Evolutionary conservation across 53 echinoderm and acorn worm species (phyloP), one percentile per base, ranked within the genome.

Genomic region (Antedon mediterranea): DNA sequence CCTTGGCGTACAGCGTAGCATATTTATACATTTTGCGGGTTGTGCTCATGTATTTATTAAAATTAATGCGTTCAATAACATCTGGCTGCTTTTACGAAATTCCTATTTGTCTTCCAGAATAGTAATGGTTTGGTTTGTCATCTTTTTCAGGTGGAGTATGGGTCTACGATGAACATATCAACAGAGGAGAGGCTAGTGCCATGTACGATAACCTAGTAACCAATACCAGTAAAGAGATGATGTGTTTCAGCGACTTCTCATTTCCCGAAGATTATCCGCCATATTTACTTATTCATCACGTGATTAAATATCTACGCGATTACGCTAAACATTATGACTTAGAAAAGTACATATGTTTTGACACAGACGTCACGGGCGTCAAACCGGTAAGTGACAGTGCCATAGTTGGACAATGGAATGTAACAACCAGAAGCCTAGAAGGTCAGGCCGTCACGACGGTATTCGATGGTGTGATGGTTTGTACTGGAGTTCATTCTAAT

Each of bases 151-250:
- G 87, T n/a, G 87, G 87, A 28, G 80, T 87, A 2, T 87, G 87
- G 87, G 33, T 29, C 28, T 83, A 75, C 84, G 71, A 27, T 80
- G 83, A 74, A n/a, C 76, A 32, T 32, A 34, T 32, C 18, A 18
- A 57, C 2, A 57, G 57, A 14, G 32, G 74, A n/a, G 80, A 86
- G 11, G 86, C 81, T n/a, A 76, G 84, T 27, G 79, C 84, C 30
- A 84, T 92, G 30, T 92, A 92, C 78, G 86, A 92, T 28, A 86
- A 82, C 72, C 86, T 92, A 3, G 79, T 86, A 26, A 89, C 92
- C 31, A 92, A 92, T 75, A 86, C 92, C 28, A 86, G 89, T 77
- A 92, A 92, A 43, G 80, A 77, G 73, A 89, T 92, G 92, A 86
- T 86, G 89, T 84, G 84, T 28, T 82, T 92, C 70, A 92, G 92